Percentiles rank a stretch among this genome's conserved stretches.
Conservation (phyloP, 2,888 invertebrate genomes). For the Timema podura region DNA sequence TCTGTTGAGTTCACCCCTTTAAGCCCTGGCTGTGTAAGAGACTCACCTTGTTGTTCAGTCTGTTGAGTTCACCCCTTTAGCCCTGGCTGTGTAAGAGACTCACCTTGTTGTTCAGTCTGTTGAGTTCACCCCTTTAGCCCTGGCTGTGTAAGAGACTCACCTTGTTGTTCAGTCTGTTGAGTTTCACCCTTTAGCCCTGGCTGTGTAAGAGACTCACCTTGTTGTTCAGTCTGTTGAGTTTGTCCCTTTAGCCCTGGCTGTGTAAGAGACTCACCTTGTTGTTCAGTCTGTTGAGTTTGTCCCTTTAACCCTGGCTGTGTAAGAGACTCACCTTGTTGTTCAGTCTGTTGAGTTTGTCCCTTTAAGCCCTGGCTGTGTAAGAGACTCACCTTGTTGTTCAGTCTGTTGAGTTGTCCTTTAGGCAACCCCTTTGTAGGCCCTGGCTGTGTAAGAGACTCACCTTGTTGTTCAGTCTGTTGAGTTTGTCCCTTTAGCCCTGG, state of each 20-base stretch:
- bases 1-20: not conserved
- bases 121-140: not conserved
- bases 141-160: conserved; percentile 21
- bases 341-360: not conserved
- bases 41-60: conserved; percentile 24
- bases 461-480: no score
- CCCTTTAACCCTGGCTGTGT: no score
- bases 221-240: not conserved
- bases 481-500: no score
- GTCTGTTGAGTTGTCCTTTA: conserved; percentile 49
- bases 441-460: no score
- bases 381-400: conserved; percentile 22
- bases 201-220: conserved; percentile 3
- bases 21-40: not conserved
- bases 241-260: not conserved
- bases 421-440: no score
- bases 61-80: no score
- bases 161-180: conserved; percentile 41
- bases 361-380: not conserved
- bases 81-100: not conserved
- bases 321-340: conserved; percentile 3
- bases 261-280: conserved; percentile 23
- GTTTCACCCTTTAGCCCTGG: no score
- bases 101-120: not conserved
- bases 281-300: conserved; percentile 44